Conservation (phyloP, 2,113 vertebrate genomes). For the human (Homo sapiens) region GRCh38 chr2:195988001-195988500, state of each 20-base stretch:
- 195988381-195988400: background rate
- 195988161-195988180: constrained; percentile 84
- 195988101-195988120: constrained; percentile 85
- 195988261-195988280: background rate
- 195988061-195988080: constrained; percentile 86
- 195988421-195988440: background rate
- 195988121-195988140: constrained; percentile 84
- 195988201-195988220: constrained; percentile 81
- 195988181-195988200: constrained; percentile 88
- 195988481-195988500: background rate
- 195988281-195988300: background rate
- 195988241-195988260: background rate
- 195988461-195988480: background rate
- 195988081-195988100: constrained; percentile 89
- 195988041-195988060: constrained; percentile 86
- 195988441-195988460: background rate
- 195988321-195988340: background rate
- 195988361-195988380: background rate
- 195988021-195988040: constrained; percentile 87
- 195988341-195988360: background rate
- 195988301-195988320: background rate
- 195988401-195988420: background rate
- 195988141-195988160: constrained; percentile 84
- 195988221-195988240: constrained; percentile 79
- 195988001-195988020: constrained; percentile 85